Conservation (phyloP, 1,140 invertebrate species). For the Sarcophaga peregrina region DNA sequence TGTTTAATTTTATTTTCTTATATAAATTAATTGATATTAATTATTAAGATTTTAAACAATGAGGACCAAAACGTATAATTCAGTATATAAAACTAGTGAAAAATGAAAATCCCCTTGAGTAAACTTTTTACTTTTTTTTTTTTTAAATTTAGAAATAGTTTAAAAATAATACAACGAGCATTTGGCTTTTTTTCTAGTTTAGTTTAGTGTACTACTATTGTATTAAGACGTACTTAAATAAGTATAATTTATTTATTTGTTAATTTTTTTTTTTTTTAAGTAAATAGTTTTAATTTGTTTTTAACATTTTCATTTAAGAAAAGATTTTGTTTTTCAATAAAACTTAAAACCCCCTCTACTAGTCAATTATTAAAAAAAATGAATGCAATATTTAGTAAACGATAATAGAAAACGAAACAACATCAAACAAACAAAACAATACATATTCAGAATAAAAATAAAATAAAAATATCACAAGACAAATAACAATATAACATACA, state of each 20-base stretch:
- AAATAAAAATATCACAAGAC: background rate
- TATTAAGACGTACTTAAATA: background rate
- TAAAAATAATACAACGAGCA: background rate
- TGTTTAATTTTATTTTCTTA: background rate
- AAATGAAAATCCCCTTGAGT: background rate
- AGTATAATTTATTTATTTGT: background rate
- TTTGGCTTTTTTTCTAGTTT: background rate
- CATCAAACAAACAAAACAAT: background rate
- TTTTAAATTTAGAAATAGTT: background rate
- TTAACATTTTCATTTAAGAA: background rate
- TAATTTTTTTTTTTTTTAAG: background rate
- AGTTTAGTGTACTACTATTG: background rate
- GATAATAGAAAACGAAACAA: background rate
- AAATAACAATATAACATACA: slow-evolving; percentile 11
- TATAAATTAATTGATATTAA: background rate
- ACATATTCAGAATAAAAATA: background rate
- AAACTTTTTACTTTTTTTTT: background rate
- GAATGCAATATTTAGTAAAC: slow-evolving; percentile 35
- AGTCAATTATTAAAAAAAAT: slow-evolving; percentile 25
- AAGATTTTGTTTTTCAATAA: background rate
- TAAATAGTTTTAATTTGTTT: background rate
- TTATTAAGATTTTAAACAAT: slow-evolving; percentile 1
- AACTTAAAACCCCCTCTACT: slow-evolving; percentile 30
- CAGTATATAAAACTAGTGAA: too few species aligned
- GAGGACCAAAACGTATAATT: background rate